Evolutionary conservation across 64 coral and sea anemone genomes (phyloP).

Genomic region (Acropora tenuis): DNA sequence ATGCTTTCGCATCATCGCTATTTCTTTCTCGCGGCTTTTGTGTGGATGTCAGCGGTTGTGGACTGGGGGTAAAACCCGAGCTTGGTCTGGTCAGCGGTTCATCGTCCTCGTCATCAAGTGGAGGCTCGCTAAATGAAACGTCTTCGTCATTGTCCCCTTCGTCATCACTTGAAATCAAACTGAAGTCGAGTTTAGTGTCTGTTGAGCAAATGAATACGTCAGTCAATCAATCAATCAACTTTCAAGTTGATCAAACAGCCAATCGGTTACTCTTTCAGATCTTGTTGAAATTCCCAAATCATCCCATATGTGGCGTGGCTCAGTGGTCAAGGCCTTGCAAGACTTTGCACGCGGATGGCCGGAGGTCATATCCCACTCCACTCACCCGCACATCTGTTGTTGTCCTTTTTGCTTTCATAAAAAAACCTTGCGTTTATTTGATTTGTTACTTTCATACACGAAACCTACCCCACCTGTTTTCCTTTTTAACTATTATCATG

Average conservation of each 20-base stretch:
- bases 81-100: conserved; percentile 21
- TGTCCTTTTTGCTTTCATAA: not conserved
- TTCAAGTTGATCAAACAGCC: not conserved
- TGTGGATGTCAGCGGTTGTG: conserved; percentile 54
- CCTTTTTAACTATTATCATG: too few species aligned
- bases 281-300: too few species aligned
- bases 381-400: not conserved
- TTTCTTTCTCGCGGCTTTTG: conserved; percentile 32
- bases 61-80: conserved; percentile 37
- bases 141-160: conserved; percentile 37
- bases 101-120: conserved; percentile 51
- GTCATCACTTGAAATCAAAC: conserved; percentile 14
- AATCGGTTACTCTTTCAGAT: not conserved
- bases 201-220: not conserved
- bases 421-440: too few species aligned
- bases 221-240: conserved; percentile 1
- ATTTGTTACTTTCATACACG: too few species aligned
- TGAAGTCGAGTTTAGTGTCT: conserved; percentile 17
- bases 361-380: too few species aligned
- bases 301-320: too few species aligned
- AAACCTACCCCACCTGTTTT: too few species aligned
- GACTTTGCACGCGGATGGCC: too few species aligned
- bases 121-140: conserved; percentile 30
- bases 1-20: conserved; percentile 1
- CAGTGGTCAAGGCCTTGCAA: too few species aligned